Evolutionary conservation across 2,888 invertebrate genomes (phyloP).

Genomic region (Cacoxenus indagator): DNA sequence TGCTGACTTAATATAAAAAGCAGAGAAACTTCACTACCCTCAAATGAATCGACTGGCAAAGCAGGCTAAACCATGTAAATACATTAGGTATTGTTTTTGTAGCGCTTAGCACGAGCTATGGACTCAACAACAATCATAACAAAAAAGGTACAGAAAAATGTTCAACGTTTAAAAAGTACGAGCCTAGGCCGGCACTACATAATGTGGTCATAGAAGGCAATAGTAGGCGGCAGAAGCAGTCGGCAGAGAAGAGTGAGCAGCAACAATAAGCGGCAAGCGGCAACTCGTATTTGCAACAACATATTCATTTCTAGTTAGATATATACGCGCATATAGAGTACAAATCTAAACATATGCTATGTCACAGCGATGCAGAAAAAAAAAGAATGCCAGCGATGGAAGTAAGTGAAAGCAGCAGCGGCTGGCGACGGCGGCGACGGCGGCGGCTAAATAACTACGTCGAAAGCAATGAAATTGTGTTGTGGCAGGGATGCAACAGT

Average conservation of each 20-base stretch:
- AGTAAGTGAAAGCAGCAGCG: neutral
- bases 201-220: neutral
- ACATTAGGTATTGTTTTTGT: too few species aligned
- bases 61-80: too few species aligned
- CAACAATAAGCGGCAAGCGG: neutral
- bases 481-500: conserved; percentile 19
- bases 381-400: conserved; percentile 24
- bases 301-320: neutral
- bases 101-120: too few species aligned
- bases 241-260: neutral
- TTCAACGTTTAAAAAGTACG: too few species aligned
- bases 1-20: too few species aligned
- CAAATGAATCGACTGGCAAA: too few species aligned
- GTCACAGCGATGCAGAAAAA: conserved; percentile 10
- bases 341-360: conserved; percentile 61
- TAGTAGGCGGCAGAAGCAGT: neutral
- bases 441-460: neutral
- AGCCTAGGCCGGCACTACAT: neutral
- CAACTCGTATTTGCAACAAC: neutral
- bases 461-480: conserved; percentile 27
- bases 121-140: too few species aligned
- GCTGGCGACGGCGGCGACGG: conserved; percentile 6
- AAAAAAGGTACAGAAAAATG: too few species aligned
- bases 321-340: conserved; percentile 6
- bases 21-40: too few species aligned